Base-by-base conservation (phyloP, 2,888 invertebrate species). In the Habrosyne pyritoides region DNA sequence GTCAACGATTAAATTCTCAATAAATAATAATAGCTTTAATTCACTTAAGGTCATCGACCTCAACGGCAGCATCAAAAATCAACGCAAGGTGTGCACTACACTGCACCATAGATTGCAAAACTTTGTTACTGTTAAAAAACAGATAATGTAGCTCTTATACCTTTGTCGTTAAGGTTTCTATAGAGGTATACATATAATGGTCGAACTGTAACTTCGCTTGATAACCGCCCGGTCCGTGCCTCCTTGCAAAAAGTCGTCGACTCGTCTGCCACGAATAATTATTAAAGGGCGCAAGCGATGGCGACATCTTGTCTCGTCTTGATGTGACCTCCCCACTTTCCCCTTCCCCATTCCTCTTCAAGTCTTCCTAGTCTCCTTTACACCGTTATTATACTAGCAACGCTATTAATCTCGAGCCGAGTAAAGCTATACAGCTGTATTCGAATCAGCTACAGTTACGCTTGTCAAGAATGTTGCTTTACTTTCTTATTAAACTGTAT, bases 251-350 rank as follows among this genome's bases (percentile, higher is more conserved):
- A 84, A 86, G 82, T 83, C 81, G 79, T 76, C 82, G 81, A 81
- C 85, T 84, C 77, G 84, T 78, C 81, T 81, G 77, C 77, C 72
- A 72, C 79, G 75, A 81, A 83, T 84, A 84, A 83, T 84, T 83
- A 83, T 81, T 73, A 83, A 86, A 84, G 83, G 84, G 83, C 83
- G 74, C 75, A 68, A 71, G 63, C 65, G 61, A 68, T 80, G 87
- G 88, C 84, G 87, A 84, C 87, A 83, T 83, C 81, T 77, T 73
- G 87, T 86, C 88, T 87, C 79, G 82, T 73, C 77, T 78, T 67
- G 56, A 71, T 64, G 60, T 61, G 55, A 66, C 67, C 64, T 61
- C 59, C 68, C 57, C 60, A 64, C 61, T 62, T 53, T 57, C 63
- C 61, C 63, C 57, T 57, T 63, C 63, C 55, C 60, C 59, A 53